phyloP scores from a whole-genome alignment of 2,797 vertebrate species.

The Fistularia commersonii region DNA sequence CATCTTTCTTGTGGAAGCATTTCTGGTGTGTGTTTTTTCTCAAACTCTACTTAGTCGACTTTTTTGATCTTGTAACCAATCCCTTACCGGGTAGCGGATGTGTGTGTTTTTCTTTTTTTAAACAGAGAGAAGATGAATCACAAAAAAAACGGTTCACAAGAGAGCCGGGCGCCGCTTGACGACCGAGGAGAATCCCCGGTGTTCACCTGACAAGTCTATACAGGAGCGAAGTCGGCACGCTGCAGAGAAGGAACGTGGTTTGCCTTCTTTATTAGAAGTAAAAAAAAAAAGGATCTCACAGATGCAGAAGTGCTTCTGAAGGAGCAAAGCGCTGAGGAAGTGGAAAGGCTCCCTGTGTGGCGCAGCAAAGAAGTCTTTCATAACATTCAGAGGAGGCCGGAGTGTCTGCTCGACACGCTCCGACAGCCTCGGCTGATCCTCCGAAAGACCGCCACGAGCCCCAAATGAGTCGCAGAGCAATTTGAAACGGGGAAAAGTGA shows the following conservation, averaged over 20 bases:
- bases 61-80: too few relatives aligned
- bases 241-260: constrained; percentile 2
- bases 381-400: constrained; percentile 29
- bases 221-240: constrained; percentile 4
- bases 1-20: too few relatives aligned
- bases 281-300: constrained; percentile 63
- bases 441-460: too few relatives aligned
- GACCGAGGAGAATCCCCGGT: constrained; percentile 11
- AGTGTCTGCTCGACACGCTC: constrained; percentile 15
- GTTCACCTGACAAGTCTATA: constrained; percentile 12
- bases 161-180: too few relatives aligned
- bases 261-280: too few relatives aligned
- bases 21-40: too few relatives aligned
- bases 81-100: too few relatives aligned
- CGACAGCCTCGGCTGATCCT: constrained; percentile 10
- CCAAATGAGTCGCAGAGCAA: too few relatives aligned
- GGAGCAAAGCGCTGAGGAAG: constrained; percentile 59
- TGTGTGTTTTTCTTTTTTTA: too few relatives aligned
- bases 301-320: constrained; percentile 25
- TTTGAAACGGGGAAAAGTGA: too few relatives aligned
- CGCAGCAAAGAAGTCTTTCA: constrained; percentile 43
- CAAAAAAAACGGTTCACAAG: background rate
- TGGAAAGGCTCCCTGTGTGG: constrained; percentile 38
- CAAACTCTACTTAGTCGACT: too few relatives aligned
- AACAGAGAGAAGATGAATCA: background rate